Percentiles rank a stretch among this genome's conserved stretches.
phyloP scores from a whole-genome alignment of 2,113 vertebrate species.

The Siniperca chuatsi region DNA sequence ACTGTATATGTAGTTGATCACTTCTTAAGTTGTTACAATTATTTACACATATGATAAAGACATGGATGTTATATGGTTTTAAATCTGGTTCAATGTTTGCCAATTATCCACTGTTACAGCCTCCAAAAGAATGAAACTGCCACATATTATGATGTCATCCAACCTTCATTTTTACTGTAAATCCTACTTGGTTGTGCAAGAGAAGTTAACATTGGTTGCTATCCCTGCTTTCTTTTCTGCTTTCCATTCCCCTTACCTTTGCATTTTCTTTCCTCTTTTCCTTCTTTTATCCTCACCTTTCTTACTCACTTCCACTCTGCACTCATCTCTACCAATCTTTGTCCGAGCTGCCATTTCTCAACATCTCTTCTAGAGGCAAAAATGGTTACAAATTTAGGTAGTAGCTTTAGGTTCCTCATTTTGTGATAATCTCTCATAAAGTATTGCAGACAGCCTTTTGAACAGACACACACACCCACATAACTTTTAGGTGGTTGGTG shows the following conservation, averaged over 20 bases:
- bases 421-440: neutral
- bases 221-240: neutral
- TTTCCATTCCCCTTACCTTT: neutral
- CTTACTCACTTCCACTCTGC: neutral
- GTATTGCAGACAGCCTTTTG: slow-evolving; percentile 4
- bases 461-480: neutral
- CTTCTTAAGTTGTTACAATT: neutral
- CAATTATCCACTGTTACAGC: neutral
- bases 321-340: neutral
- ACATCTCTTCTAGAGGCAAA: neutral
- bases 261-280: neutral
- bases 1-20: neutral
- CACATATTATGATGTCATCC: neutral
- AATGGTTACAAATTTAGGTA: neutral
- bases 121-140: neutral
- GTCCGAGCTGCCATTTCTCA: neutral
- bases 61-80: neutral
- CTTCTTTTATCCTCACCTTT: neutral
- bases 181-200: neutral
- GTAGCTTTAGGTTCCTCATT: neutral
- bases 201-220: neutral
- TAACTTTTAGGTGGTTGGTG: neutral
- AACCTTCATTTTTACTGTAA: neutral
- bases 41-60: neutral
- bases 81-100: neutral